Conservation (phyloP, 1,140 invertebrate species). For the Drosophila serrata region DNA sequence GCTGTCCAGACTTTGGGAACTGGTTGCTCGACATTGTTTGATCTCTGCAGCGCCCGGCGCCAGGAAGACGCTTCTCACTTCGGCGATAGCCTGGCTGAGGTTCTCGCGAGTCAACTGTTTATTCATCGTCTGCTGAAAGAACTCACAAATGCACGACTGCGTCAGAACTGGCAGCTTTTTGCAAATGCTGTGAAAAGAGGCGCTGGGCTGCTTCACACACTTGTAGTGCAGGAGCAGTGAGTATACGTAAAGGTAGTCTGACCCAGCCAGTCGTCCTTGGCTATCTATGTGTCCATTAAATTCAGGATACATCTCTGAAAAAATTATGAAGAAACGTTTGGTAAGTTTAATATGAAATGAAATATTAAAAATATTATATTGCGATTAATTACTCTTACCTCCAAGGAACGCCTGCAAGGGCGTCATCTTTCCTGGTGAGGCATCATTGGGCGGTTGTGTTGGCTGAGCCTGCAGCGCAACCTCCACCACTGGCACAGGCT, state of each 20-base stretch:
- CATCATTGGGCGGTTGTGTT: not conserved
- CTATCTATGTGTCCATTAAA: slow-evolving; percentile 46
- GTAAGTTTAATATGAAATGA: too few relatives aligned
- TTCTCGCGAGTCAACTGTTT: slow-evolving; percentile 34
- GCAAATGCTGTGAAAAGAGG: slow-evolving; percentile 70
- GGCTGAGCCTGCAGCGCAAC: slow-evolving; percentile 17
- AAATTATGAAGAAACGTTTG: too few relatives aligned
- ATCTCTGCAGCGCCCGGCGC: too few relatives aligned
- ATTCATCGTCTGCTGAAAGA: slow-evolving; percentile 59
- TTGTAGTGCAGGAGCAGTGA: slow-evolving; percentile 74
- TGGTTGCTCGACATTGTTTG: not conserved
- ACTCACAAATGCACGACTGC: slow-evolving; percentile 59
- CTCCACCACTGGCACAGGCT: slow-evolving; percentile 14
- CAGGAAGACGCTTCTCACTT: slow-evolving; percentile 17
- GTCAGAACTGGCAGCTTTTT: slow-evolving; percentile 44
- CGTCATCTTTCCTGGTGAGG: not conserved
- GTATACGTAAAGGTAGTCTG: slow-evolving; percentile 71
- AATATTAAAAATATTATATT: not conserved
- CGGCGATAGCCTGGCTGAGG: slow-evolving; percentile 49
- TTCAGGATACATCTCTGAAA: slow-evolving; percentile 64
- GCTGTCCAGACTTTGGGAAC: slow-evolving; percentile 3
- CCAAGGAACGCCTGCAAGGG: slow-evolving; percentile 30
- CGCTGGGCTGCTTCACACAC: slow-evolving; percentile 65
- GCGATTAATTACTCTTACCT: slow-evolving; percentile 1
- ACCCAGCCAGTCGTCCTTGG: slow-evolving; percentile 23